phyloP scores from a whole-genome alignment of 2,888 invertebrate species.

The Agrochola litura region DNA sequence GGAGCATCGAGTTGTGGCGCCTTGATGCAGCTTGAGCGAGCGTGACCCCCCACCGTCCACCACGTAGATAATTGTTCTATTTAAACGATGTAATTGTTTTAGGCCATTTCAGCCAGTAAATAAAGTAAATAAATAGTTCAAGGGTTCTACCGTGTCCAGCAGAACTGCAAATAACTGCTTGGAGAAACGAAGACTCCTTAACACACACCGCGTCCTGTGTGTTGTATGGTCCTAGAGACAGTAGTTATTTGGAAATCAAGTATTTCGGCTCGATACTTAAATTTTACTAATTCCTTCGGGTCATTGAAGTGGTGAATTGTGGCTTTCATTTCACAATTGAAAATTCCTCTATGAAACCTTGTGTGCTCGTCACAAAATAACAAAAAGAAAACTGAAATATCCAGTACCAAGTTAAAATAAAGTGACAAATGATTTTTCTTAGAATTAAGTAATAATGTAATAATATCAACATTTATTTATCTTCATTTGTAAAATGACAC shows the following conservation, averaged over 20 bases:
- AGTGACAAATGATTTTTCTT: background rate
- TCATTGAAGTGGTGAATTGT: background rate
- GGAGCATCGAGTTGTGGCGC: constrained; percentile 1
- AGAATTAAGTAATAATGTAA: background rate
- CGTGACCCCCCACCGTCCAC: constrained; percentile 18
- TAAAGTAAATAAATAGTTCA: background rate
- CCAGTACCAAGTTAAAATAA: background rate
- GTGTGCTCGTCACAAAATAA: background rate
- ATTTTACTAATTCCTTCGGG: background rate
- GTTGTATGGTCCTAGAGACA: background rate
- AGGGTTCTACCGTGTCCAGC: background rate
- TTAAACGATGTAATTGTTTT: background rate
- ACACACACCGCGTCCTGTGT: background rate
- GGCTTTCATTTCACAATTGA: background rate
- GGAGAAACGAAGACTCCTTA: background rate
- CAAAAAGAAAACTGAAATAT: background rate
- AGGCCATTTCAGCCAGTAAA: background rate
- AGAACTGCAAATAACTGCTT: background rate
- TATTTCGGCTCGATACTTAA: background rate
- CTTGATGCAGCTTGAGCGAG: constrained; percentile 18
- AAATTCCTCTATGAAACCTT: background rate
- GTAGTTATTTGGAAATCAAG: too few relatives aligned
- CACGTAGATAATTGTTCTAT: constrained; percentile 21
- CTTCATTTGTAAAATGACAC: constrained; percentile 15
- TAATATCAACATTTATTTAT: background rate